Evolutionary conservation across 2,113 vertebrate species (phyloP).

Genomic region (Agapornis roseicollis): DNA sequence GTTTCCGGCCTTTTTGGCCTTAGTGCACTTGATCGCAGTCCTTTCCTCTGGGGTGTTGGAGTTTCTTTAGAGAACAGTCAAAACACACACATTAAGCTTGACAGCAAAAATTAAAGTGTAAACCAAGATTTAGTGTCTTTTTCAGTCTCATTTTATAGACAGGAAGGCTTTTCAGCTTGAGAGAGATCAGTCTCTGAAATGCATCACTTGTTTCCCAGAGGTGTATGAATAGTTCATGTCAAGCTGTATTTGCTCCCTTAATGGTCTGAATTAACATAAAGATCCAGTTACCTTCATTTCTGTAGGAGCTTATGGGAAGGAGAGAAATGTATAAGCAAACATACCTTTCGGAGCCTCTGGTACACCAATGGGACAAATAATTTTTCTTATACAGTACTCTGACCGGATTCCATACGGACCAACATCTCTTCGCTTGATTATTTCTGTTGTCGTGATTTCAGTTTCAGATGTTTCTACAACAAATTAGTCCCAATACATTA

Average conservation of each 20-base stretch:
- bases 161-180: background rate
- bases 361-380: conserved; percentile 96
- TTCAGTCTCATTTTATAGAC: background rate
- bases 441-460: conserved; percentile 98
- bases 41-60: conserved; percentile 92
- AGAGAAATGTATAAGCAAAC: background rate
- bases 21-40: conserved; percentile 91
- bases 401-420: conserved; percentile 95
- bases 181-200: background rate
- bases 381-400: conserved; percentile 98
- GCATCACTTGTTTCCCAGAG: background rate
- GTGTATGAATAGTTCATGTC: background rate
- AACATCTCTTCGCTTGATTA: conserved; percentile 96
- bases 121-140: background rate
- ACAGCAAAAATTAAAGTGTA: background rate
- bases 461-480: conserved; percentile 93
- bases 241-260: background rate
- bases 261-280: background rate
- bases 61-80: conserved; percentile 82
- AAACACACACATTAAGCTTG: conserved; percentile 37
- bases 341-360: conserved; percentile 97
- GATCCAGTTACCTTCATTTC: background rate
- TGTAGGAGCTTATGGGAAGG: background rate
- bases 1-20: conserved; percentile 96
- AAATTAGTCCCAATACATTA: conserved; percentile 26